Evolutionary conservation across 2,113 vertebrate species (phyloP), one percentile per base, ranked within the genome.

Genomic region (Heptranchias perlo): DNA sequence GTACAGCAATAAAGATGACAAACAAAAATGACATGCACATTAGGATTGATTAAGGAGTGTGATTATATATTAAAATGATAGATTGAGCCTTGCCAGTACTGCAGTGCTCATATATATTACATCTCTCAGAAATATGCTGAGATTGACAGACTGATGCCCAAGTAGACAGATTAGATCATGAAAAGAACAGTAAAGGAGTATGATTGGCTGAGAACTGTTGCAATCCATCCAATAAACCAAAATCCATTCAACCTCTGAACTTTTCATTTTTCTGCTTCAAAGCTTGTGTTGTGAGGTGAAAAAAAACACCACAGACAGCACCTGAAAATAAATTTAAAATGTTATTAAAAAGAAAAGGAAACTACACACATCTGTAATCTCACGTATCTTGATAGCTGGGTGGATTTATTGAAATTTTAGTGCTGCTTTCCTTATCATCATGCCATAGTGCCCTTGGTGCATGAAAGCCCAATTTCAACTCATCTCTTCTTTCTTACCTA

Each of bases 51-150:
- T 91, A 91, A 91, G 31, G 28, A 35, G 52, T 16, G 49, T 91
- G 87, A 54, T 91, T 91, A 54, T 58, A n/a, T 91, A 91, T 91
- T 11, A 91, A 87, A 52, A 89, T 89, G 47, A 89, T 89, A 54
- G 13, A 89, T 89, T 3, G 86, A 54, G 86, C 25, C 28, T 54
- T 89, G 86, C 39, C 39, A 52, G 49, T 0, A 54, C 7, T 89
- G 86, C 86, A 89, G 49, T 35, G 52, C 49, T 91, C 31, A 8
- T 58, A 58, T 61, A 91, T 82, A 44, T 82, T 44, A 82, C 78
- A 44, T 58, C 10, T 54, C 87, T n/a, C 52, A 58, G 87, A 35
- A 91, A 91, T 91, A 91, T 91, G 31, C 52, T 91, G 52, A 35
- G 87, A 91, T 91, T n/a, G 52, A 91, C 52, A 91, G 87, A 14